Evolutionary conservation across 1,140 invertebrate species (phyloP), one percentile per base, ranked within the genome.

Genomic region (Pectinophora gossypiella): DNA sequence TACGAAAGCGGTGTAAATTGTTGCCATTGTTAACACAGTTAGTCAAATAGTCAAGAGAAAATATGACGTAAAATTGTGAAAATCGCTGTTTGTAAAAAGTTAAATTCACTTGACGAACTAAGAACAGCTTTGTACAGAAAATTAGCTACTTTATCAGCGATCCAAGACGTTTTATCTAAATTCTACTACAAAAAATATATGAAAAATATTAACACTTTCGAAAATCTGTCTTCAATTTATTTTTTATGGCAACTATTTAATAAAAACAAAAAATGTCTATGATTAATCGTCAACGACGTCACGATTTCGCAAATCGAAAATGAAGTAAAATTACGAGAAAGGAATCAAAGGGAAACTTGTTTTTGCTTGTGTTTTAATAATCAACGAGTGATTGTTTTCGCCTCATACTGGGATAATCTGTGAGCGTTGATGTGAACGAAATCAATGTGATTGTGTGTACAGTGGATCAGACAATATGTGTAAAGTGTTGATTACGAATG

Each of bases 401-500:
- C 16, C 6, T 15, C 15, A 40, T 7, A 40, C 36, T 40, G 7
- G 36, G 36, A 40, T 40, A 15, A 16, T 40, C 2, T 40, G 65
- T 68, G 53, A 56, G 66, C 55, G 65, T 68, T 58, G 51, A 51
- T 70, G 67, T 64, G 66, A 57, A 72, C 59, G 67, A 79, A 80
- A 73, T 68, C 69, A 63, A 73, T 71, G 74, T 63, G 62, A 80
- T 76, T 66, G 61, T 76, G 72, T 73, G 63, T 60, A 65, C 55
- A 70, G 66, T 72, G 62, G 60, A 60, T 65, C 46, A 60, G 56
- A 76, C 80, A 83, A 76, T 83, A 86, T 84, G 80, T 82, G 77
- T 71, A 69, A 46, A 59, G 77, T 85, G 79, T 81, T 85, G 71
- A 86, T 83, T 79, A 72, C 79, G 71, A 76, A 76, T 86, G 80